Evolutionary conservation across 2,797 vertebrate species (phyloP).

Genomic region (Knipowitschia caucasica): DNA sequence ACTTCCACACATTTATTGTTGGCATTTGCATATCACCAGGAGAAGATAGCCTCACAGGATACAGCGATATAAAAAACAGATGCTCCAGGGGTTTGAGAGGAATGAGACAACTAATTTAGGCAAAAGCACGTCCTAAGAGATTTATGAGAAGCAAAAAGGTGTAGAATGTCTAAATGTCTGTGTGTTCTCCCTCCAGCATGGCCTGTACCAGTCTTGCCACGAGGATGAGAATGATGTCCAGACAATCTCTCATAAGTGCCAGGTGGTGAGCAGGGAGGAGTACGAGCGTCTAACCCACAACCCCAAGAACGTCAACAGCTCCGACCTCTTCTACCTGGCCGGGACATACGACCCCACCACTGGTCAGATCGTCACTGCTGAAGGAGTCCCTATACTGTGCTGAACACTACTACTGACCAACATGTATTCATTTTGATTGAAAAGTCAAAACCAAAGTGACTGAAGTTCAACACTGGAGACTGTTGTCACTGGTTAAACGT

Average conservation of each 20-base stretch:
- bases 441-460: constrained; percentile 47
- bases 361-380: constrained; percentile 92
- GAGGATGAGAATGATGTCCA: constrained; percentile 98
- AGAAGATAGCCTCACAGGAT: too few relatives aligned
- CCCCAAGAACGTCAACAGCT: constrained; percentile 85
- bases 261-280: constrained; percentile 92
- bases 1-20: too few relatives aligned
- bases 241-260: constrained; percentile 98
- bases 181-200: constrained; percentile 74
- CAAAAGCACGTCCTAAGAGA: too few relatives aligned
- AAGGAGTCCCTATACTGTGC: constrained; percentile 92
- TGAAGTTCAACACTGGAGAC: constrained; percentile 67
- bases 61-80: too few relatives aligned
- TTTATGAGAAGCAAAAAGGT: neutral
- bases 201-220: constrained; percentile 96
- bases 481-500: constrained; percentile 38
- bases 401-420: constrained; percentile 77
- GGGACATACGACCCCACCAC: constrained; percentile 96
- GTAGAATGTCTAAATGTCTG: neutral
- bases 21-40: too few relatives aligned
- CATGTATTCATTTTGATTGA: constrained; percentile 45
- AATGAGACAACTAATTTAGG: too few relatives aligned
- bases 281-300: constrained; percentile 92
- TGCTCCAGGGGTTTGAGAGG: too few relatives aligned
- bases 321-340: constrained; percentile 94